A percentile compares a stretch with the other conserved stretches of the same genome.
These are phyloP conservation scores for Drosophila kanekoi DNA, from an alignment of 2,888 invertebrate species.

Conservation along the genomic window DNA sequence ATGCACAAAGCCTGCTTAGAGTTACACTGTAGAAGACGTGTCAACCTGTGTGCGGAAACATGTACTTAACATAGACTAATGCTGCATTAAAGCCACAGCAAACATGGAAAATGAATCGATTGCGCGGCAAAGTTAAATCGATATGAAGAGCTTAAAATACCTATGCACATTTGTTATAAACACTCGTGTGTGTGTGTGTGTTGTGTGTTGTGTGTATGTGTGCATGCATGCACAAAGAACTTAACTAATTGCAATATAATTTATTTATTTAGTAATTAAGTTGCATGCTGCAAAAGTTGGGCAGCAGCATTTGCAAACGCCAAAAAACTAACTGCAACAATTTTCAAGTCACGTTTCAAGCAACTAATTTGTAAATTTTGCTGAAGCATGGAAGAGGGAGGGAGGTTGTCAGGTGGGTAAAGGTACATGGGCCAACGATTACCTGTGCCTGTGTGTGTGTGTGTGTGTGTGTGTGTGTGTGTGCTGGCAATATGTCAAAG, in stretches of 20 bases:
- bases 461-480: slow-evolving; percentile 10
- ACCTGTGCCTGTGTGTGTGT: slow-evolving; percentile 20
- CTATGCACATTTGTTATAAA: slow-evolving; percentile 5
- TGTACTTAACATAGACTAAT: not conserved
- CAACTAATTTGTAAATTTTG: slow-evolving; percentile 79
- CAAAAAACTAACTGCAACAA: slow-evolving; percentile 50
- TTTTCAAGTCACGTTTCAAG: slow-evolving; percentile 72
- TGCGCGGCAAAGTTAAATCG: slow-evolving; percentile 19
- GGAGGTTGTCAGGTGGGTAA: not conserved
- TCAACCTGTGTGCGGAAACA: slow-evolving; percentile 3
- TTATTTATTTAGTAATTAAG: slow-evolving; percentile 78
- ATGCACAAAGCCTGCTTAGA: not conserved
- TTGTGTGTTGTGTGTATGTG: not conserved
- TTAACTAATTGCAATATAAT: slow-evolving; percentile 72
- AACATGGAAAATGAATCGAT: slow-evolving; percentile 23
- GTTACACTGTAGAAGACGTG: not conserved
- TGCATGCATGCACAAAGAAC: slow-evolving; percentile 23
- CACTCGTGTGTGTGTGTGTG: not conserved
- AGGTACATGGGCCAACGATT: not conserved
- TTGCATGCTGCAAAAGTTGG: slow-evolving; percentile 59
- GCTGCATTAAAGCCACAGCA: slow-evolving; percentile 3
- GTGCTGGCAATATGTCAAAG: slow-evolving; percentile 68
- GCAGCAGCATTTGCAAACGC: slow-evolving; percentile 23
- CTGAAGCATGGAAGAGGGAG: slow-evolving; percentile 37
- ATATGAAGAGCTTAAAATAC: slow-evolving; percentile 11